Evolutionary conservation across 1,140 invertebrate genomes (phyloP).

Genomic region (Drosophila orosa): DNA sequence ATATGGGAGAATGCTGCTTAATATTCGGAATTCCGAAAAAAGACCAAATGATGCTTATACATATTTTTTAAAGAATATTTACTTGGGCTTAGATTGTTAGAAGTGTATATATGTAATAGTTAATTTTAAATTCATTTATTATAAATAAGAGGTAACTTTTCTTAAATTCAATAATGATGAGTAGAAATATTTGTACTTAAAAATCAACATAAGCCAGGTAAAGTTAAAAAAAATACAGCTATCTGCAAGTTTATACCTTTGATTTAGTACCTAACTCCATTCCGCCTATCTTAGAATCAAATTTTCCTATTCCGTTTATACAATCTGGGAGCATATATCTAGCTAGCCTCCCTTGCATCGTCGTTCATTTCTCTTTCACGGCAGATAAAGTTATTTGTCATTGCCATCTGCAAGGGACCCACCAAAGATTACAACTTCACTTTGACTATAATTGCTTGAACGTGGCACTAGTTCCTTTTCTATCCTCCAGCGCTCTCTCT

Average conservation of each 20-base stretch:
- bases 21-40: not conserved
- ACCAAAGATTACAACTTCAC: constrained; percentile 74
- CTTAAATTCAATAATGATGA: not conserved
- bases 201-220: too few relatives aligned
- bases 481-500: constrained; percentile 20
- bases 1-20: not conserved
- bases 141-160: too few relatives aligned
- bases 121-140: too few relatives aligned
- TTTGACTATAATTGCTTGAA: constrained; percentile 76
- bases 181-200: not conserved
- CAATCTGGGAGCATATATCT: not conserved
- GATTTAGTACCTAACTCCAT: too few relatives aligned
- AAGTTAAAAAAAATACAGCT: not conserved
- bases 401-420: constrained; percentile 53
- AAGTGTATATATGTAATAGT: too few relatives aligned
- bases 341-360: not conserved
- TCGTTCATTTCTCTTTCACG: constrained; percentile 15
- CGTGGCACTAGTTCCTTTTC: constrained; percentile 55
- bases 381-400: constrained; percentile 67
- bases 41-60: too few relatives aligned
- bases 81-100: not conserved
- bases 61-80: not conserved
- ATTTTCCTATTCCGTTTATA: constrained; percentile 10
- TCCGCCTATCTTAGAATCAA: not conserved
- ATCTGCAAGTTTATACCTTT: too few relatives aligned